A percentile compares a stretch with the other conserved stretches of the same genome.
phyloP scores from a whole-genome alignment of 1,140 invertebrate species.

The Medauroidea extradentata region DNA sequence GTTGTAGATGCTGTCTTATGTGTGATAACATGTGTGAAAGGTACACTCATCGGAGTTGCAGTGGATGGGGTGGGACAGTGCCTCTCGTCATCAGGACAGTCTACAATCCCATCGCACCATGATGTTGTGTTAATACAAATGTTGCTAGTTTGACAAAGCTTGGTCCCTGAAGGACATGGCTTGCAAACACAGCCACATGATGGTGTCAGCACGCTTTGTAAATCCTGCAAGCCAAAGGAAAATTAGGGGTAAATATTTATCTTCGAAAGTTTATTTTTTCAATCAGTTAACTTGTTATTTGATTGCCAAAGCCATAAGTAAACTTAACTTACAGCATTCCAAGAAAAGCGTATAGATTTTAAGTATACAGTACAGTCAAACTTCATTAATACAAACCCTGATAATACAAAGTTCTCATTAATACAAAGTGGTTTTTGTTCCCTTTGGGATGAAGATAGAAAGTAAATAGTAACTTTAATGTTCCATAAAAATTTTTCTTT shows the following conservation, averaged over 20 bases:
- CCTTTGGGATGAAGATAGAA: too few relatives aligned
- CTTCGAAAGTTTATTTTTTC: neutral
- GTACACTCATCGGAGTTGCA: too few relatives aligned
- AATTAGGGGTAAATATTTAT: neutral
- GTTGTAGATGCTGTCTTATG: constrained; percentile 18
- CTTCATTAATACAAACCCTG: too few relatives aligned
- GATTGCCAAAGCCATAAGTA: neutral
- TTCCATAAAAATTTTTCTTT: too few relatives aligned
- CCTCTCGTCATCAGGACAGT: constrained; percentile 80
- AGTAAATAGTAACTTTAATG: too few relatives aligned
- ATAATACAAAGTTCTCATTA: too few relatives aligned
- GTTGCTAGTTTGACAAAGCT: constrained; percentile 67
- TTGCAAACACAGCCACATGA: constrained; percentile 70
- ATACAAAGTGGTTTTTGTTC: too few relatives aligned
- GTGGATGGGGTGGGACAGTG: constrained; percentile 50
- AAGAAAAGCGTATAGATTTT: too few relatives aligned
- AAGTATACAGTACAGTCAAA: too few relatives aligned
- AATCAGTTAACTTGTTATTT: neutral
- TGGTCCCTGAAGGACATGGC: constrained; percentile 51
- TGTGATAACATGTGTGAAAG: constrained; percentile 5
- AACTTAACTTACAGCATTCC: too few relatives aligned
- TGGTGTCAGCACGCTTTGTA: constrained; percentile 47
- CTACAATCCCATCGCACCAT: constrained; percentile 78
- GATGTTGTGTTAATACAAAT: constrained; percentile 63
- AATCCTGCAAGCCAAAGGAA: constrained; percentile 36